phyloP scores from a whole-genome alignment of 2,888 invertebrate species.

The Dendrolimus pini region DNA sequence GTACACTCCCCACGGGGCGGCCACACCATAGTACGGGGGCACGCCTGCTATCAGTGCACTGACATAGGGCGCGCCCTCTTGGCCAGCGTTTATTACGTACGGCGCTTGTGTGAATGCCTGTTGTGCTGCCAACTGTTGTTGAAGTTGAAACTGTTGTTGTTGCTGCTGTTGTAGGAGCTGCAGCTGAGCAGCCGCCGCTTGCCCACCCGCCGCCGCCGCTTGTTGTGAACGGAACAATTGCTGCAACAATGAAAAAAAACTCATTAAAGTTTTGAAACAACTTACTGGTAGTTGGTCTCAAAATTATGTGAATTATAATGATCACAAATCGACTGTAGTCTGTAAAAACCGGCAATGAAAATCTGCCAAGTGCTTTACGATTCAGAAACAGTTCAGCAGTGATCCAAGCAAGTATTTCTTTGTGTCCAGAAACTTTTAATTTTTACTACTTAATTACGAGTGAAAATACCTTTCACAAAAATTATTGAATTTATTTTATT shows the following conservation, averaged over 20 bases:
- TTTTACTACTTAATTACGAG: too few relatives aligned
- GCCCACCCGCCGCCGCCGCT: conserved; percentile 79
- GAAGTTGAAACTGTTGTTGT: conserved; percentile 86
- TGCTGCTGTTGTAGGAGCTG: conserved; percentile 85
- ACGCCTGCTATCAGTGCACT: conserved; percentile 87
- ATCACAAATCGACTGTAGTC: too few relatives aligned
- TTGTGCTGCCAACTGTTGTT: conserved; percentile 85
- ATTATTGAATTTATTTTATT: too few relatives aligned
- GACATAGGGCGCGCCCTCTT: conserved; percentile 84
- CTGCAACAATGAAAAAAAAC: conserved; percentile 72
- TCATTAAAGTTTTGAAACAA: too few relatives aligned
- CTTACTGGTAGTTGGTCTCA: too few relatives aligned
- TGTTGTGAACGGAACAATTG: conserved; percentile 94
- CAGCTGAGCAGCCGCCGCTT: conserved; percentile 81
- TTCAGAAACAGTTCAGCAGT: too few relatives aligned
- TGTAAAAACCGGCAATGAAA: too few relatives aligned
- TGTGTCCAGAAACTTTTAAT: too few relatives aligned
- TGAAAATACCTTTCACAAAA: too few relatives aligned
- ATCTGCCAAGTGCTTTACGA: too few relatives aligned
- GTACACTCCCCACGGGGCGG: conserved; percentile 94
- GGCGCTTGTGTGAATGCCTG: conserved; percentile 88
- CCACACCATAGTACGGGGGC: conserved; percentile 95
- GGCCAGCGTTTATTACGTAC: conserved; percentile 89
- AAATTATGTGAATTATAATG: too few relatives aligned
- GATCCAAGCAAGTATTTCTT: too few relatives aligned